These are phyloP conservation scores for Sinocyclocheilus maitianheensis DNA, from an alignment of 2,113 vertebrate species.

Conservation along the genomic window DNA sequence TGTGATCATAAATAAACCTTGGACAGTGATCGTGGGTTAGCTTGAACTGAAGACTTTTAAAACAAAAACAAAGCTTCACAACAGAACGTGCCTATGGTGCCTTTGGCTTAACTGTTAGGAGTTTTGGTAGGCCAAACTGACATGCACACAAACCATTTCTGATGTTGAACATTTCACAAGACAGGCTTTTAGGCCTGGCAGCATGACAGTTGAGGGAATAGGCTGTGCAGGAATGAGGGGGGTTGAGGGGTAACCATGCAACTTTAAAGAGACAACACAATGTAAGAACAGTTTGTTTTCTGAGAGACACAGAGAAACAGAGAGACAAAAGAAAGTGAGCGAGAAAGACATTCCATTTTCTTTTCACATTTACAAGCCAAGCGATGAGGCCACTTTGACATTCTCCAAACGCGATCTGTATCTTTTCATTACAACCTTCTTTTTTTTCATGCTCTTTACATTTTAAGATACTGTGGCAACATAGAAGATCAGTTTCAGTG, in stretches of 20 bases:
- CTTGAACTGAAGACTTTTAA: conserved; percentile 17
- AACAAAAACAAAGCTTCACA: conserved; percentile 28
- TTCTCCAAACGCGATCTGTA: conserved; percentile 43
- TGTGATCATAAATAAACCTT: conserved; percentile 7
- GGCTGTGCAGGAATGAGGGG: conserved; percentile 60
- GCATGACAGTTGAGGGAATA: conserved; percentile 73
- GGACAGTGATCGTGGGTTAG: conserved; percentile 3
- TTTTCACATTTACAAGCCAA: conserved; percentile 68
- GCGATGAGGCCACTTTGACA: conserved; percentile 56
- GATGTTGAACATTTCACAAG: conserved; percentile 72
- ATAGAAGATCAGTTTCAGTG: neutral
- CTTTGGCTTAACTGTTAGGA: conserved; percentile 52
- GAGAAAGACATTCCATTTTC: conserved; percentile 61
- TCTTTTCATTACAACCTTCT: conserved; percentile 42
- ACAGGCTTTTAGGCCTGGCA: conserved; percentile 73
- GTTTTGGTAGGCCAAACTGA: conserved; percentile 67
- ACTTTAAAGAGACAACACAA: conserved; percentile 78
- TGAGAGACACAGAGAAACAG: conserved; percentile 56
- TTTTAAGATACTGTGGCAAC: neutral
- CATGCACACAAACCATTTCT: conserved; percentile 76
- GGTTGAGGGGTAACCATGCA: conserved; percentile 66
- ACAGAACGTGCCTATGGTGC: conserved; percentile 28
- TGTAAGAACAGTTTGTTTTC: conserved; percentile 64
- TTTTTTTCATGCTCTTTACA: conserved; percentile 37
- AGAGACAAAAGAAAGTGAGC: conserved; percentile 55